Evolutionary conservation across 1,140 invertebrate species (phyloP).

Genomic region (Aphis craccivora): DNA sequence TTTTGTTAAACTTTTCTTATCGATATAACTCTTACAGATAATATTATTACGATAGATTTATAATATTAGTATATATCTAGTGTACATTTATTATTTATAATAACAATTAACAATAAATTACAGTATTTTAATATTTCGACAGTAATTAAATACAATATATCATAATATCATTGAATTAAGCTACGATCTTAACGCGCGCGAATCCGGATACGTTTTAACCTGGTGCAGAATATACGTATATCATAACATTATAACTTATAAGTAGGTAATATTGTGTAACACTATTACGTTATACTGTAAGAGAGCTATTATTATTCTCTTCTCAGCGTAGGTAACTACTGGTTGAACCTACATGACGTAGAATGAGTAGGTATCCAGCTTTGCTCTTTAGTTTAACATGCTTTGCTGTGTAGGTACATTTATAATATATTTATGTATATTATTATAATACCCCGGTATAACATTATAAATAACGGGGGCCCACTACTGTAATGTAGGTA

Average conservation of each 20-base stretch:
- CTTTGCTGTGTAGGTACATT: background rate
- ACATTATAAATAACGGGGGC: background rate
- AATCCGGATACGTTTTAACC: background rate
- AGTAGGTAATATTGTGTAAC: background rate
- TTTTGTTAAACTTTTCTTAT: too few species aligned
- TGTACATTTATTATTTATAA: background rate
- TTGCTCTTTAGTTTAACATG: background rate
- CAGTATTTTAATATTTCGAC: background rate
- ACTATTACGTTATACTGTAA: background rate
- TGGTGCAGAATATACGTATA: background rate
- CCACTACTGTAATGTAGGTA: background rate
- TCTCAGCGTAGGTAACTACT: background rate
- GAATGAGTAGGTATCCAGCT: background rate
- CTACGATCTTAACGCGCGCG: background rate
- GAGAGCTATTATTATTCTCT: background rate
- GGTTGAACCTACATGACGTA: background rate
- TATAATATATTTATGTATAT: conserved; percentile 2
- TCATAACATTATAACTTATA: background rate
- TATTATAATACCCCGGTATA: background rate
- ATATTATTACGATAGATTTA: too few species aligned
- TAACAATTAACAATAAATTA: background rate
- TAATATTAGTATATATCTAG: too few species aligned
- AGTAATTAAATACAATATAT: background rate
- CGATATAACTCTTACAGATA: too few species aligned
- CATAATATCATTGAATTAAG: background rate